Base-by-base conservation (phyloP, 2,888 invertebrate species). In the Drosophila paramelanica region DNA sequence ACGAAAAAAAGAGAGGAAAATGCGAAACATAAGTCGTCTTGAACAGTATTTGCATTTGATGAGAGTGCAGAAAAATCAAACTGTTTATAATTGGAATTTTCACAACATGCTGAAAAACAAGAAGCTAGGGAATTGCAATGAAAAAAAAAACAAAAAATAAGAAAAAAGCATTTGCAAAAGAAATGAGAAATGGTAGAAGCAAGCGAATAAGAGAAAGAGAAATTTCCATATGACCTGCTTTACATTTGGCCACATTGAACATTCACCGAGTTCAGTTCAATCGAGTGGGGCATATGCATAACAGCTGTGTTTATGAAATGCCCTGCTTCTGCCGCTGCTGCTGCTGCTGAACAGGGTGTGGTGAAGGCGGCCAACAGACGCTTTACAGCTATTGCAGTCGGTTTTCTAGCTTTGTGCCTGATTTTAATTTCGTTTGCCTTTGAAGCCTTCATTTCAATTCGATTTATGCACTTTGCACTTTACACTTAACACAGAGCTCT, bases 221-320 rank as follows among this genome's bases (percentile, higher is more conserved):
- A 55, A 77, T 86, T 88, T 85, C 77, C 85, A 88, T 80, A 69
- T 88, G 85, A 88, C 85, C 85, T 88, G 85, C 75, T 88, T 88
- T 86, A 55, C 59, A 49, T 75, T 64, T 46, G 50, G 52, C 42
- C 57, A 41, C 41, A 71, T 50, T 66, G n/a, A 17, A 31, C 11
- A 36, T 36, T 36, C 36, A 36, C 36, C 39, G 14, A 14, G 39
- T n/a, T n/a, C 39, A 55, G 55, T 38, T 55, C 42, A 55, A 71
- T 74, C 57, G 57, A 66, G 27, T 62, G 59, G 43, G 20, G 60
- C 62, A 50, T 14, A 58, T 69, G 47, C 43, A 52, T 38, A 62
- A 62, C 62, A 74, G 53, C 13, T 47, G 61, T 43, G 46, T 51
- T 53, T 60, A 31, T 59, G 66, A 50, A 57, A 64, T 57, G 47